Evolutionary conservation across 2,888 invertebrate species (phyloP).

Genomic region (Eudemis profundana): DNA sequence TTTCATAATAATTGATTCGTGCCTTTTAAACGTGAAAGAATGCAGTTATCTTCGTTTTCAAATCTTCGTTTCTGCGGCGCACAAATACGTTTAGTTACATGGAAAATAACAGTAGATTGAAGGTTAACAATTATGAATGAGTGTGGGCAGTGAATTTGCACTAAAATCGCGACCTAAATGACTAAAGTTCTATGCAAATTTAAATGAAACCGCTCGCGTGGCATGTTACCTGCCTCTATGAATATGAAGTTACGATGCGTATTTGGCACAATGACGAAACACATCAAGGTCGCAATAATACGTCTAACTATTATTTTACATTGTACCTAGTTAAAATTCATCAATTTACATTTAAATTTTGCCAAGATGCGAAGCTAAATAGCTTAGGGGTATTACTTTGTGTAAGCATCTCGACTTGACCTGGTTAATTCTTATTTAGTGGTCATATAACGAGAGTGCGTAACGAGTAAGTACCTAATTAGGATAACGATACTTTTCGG

Average conservation of each 20-base stretch:
- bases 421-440: slow-evolving; percentile 1
- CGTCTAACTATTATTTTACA: slow-evolving; percentile 13
- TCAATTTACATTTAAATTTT: background rate
- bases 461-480: no score
- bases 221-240: slow-evolving; percentile 19
- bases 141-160: slow-evolving; percentile 63
- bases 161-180: slow-evolving; percentile 68
- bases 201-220: slow-evolving; percentile 34
- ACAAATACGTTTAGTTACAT: slow-evolving; percentile 11
- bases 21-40: background rate
- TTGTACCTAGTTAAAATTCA: slow-evolving; percentile 10
- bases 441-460: no score
- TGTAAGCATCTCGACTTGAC: no score
- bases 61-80: background rate
- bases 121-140: slow-evolving; percentile 60
- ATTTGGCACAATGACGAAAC: slow-evolving; percentile 42
- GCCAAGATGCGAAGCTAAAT: background rate
- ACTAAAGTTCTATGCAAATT: slow-evolving; percentile 66
- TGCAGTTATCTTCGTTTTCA: no score
- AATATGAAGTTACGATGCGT: slow-evolving; percentile 27
- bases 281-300: slow-evolving; percentile 31
- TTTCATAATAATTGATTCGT: background rate
- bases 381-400: no score
- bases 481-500: no score
- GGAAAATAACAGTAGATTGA: slow-evolving; percentile 40